phyloP scores from a whole-genome alignment of 2,113 vertebrate species.

The Chloropsis hardwickii region DNA sequence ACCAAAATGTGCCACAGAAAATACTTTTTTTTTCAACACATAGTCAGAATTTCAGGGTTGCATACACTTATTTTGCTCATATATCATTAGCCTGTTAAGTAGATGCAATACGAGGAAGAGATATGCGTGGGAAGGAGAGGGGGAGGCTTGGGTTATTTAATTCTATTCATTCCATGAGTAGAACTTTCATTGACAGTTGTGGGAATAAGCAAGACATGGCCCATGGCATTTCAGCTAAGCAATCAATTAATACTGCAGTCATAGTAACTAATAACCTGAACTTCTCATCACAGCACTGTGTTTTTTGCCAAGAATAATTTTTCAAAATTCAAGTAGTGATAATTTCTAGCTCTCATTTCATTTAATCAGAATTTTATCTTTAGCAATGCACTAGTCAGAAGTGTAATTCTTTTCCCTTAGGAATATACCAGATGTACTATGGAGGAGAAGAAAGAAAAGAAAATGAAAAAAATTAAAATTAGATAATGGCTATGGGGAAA shows the following conservation, averaged over 20 bases:
- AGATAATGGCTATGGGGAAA: neutral
- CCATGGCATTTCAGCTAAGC: slow-evolving; percentile 19
- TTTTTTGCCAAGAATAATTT: neutral
- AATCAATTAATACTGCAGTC: slow-evolving; percentile 28
- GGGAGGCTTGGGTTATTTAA: slow-evolving; percentile 18
- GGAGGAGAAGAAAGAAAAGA: neutral
- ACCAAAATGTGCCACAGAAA: neutral
- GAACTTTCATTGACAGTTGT: slow-evolving; percentile 30
- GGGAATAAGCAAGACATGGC: neutral
- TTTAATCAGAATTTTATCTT: slow-evolving; percentile 49
- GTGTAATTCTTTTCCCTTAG: neutral
- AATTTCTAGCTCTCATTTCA: neutral
- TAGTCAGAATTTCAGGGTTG: neutral
- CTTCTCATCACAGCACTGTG: neutral
- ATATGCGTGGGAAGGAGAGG: neutral
- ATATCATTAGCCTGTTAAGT: neutral
- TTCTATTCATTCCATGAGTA: neutral
- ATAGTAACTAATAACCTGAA: slow-evolving; percentile 20
- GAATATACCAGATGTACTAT: neutral
- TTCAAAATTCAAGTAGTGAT: neutral
- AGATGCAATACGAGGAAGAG: neutral
- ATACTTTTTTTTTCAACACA: neutral
- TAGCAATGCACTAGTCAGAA: neutral
- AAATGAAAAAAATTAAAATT: neutral
- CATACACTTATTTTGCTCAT: neutral